Conservation (phyloP, 2,888 invertebrate genomes). For the Mythimna loreyi region DNA sequence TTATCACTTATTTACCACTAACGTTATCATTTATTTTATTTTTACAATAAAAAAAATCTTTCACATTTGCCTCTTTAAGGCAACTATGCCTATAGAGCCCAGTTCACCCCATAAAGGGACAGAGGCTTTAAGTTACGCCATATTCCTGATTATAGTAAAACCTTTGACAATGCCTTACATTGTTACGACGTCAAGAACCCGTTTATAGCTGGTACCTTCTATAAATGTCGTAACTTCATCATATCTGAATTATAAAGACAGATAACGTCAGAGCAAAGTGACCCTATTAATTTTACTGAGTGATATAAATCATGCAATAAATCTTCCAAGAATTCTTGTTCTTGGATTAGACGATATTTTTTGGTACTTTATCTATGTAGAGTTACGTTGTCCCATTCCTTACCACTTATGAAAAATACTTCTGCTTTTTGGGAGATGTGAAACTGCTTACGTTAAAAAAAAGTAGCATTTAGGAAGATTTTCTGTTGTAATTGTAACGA, state of each 20-base stretch:
- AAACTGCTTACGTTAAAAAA: background rate
- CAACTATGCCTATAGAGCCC: background rate
- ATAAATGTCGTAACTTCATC: slow-evolving; percentile 47
- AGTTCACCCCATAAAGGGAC: background rate
- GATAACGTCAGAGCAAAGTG: slow-evolving; percentile 46
- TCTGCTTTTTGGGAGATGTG: no score
- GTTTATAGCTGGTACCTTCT: slow-evolving; percentile 34
- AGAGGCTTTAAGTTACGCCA: slow-evolving; percentile 11
- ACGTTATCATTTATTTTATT: background rate
- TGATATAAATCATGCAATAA: slow-evolving; percentile 45
- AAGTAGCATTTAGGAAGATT: background rate
- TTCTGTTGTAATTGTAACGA: background rate
- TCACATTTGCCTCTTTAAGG: background rate
- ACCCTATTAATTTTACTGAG: slow-evolving; percentile 50
- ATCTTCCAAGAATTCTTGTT: slow-evolving; percentile 24
- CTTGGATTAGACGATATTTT: slow-evolving; percentile 6
- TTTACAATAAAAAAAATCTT: background rate
- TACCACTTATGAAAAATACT: no score
- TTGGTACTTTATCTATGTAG: background rate
- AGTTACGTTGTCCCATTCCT: background rate
- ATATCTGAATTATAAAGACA: slow-evolving; percentile 47
- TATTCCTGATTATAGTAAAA: slow-evolving; percentile 25
- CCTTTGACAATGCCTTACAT: slow-evolving; percentile 17
- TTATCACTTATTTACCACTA: background rate
- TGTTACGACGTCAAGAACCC: slow-evolving; percentile 21